Evolutionary conservation across 2,888 invertebrate species (phyloP), one percentile per base, ranked within the genome.

Genomic region (Prionchulus punctatus): DNA sequence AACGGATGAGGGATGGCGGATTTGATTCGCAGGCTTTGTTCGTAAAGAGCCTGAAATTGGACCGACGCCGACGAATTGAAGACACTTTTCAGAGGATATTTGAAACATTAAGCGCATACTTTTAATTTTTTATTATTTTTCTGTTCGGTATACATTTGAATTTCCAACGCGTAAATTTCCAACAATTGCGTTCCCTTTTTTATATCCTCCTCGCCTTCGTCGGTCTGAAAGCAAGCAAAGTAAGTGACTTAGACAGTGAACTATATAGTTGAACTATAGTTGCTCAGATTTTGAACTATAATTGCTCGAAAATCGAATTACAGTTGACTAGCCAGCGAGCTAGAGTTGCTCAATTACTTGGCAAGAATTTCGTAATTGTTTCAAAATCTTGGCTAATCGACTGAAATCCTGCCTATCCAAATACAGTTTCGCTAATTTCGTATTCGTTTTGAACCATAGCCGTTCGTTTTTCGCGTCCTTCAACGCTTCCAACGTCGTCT

Each of bases 1-100:
- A 98, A 78, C 1, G 98, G 98, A 81, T 98, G 98, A n/a, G 98
- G 96, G 71, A 98, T 98, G 53, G 96, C 98, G 43, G 94, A 92
- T 74, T 98, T 98, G 65, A 98, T 96, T 73, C 94, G 91, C 62
- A 98, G 78, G 1, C 94, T 94, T 72, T 96, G 92, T 73, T 98
- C 96, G 70, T 99, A 99, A 18, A 98, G 76, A 1, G 88, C 85
- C 76, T 76, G 65, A 21, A n/a, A n/a, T n/a, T n/a, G n/a, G n/a
- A n/a, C n/a, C n/a, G n/a, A n/a, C n/a, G n/a, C n/a, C n/a, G 1
- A 31, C 18, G 18, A 36, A 52, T 21, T 18, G 12, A 57, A 50
- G 3, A 3, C 42, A 23, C 2, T 23, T 42, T 42, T 28, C 7
- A 7, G n/a, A 45, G n/a, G 42, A 12, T 42, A 42, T n/a, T 12